phyloP scores from a whole-genome alignment of 2,113 vertebrate genomes.

The Istiophorus platypterus region DNA sequence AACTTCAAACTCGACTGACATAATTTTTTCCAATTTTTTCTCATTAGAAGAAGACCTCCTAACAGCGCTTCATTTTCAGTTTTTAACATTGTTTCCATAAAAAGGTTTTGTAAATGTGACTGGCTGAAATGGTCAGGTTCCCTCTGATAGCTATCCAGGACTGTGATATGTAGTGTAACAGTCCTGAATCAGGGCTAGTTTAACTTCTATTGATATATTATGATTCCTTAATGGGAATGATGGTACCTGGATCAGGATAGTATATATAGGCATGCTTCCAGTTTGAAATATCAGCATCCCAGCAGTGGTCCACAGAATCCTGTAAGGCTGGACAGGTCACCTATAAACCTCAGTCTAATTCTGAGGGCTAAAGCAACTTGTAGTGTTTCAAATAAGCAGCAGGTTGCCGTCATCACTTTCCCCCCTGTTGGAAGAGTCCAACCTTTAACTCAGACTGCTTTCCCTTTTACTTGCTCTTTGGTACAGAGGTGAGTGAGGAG shows the following conservation, averaged over 20 bases:
- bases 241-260: neutral
- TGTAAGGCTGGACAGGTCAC: neutral
- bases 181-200: conserved; percentile 7
- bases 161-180: neutral
- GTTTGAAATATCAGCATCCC: neutral
- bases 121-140: neutral
- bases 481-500: conserved; percentile 34
- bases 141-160: neutral
- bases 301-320: neutral
- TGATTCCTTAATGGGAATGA: neutral
- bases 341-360: neutral
- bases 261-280: neutral
- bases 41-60: neutral
- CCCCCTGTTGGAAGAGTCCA: conserved; percentile 2
- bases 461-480: conserved; percentile 24
- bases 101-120: neutral
- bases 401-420: conserved; percentile 35
- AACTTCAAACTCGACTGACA: neutral
- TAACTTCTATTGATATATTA: neutral
- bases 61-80: neutral
- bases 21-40: neutral
- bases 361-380: neutral
- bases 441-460: conserved; percentile 26
- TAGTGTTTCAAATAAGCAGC: conserved; percentile 36
- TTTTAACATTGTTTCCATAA: neutral